Conservation (phyloP, 2,888 invertebrate species). For the Rhagophthalmus giganteus region DNA sequence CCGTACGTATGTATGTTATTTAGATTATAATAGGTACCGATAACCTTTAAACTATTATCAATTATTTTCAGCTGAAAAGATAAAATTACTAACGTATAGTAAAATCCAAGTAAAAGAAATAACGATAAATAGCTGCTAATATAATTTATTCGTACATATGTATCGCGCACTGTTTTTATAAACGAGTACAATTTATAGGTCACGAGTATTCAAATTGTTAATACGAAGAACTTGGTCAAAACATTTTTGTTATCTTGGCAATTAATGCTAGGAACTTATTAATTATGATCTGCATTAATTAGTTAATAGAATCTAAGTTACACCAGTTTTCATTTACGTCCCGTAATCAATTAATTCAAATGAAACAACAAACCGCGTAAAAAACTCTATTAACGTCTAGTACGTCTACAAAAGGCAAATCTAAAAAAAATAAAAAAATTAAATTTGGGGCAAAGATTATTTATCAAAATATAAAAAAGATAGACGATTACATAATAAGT, state of each 20-base stretch:
- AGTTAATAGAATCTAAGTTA: conserved; percentile 1
- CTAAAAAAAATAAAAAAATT: not conserved
- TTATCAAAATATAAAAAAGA: no score
- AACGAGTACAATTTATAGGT: no score
- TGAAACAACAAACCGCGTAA: not conserved
- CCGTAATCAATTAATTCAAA: not conserved
- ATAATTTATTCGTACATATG: no score
- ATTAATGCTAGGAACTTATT: conserved; percentile 5
- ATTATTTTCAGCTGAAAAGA: no score
- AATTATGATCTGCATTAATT: conserved; percentile 2
- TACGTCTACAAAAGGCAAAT: not conserved
- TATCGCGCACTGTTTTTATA: not conserved
- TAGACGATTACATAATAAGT: no score
- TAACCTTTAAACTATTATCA: no score
- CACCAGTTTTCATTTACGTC: not conserved
- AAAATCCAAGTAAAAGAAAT: no score
- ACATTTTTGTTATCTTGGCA: conserved; percentile 18
- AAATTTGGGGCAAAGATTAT: no score
- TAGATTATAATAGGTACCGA: no score
- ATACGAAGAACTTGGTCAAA: conserved; percentile 2
- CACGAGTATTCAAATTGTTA: not conserved
- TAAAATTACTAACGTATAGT: no score
- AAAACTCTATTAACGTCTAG: not conserved
- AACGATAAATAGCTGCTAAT: no score
- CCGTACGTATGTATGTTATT: no score